phyloP scores from a whole-genome alignment of 1,140 invertebrate genomes.

The Paraescarpia echinospica region DNA sequence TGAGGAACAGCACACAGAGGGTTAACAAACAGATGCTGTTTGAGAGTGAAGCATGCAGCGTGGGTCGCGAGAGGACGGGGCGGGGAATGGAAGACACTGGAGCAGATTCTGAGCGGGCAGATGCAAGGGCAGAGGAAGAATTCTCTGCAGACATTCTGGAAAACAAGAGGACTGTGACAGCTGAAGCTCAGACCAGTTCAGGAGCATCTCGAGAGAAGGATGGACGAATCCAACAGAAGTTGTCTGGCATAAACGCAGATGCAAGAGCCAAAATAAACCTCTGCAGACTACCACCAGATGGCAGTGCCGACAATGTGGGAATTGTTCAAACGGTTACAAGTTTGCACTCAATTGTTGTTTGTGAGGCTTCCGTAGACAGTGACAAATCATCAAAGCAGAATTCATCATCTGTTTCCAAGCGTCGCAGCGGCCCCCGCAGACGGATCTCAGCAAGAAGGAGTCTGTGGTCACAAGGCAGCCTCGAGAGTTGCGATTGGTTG shows the following conservation, averaged over 20 bases:
- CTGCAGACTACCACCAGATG: background rate
- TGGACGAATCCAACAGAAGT: background rate
- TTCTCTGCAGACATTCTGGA: background rate
- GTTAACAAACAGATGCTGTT: background rate
- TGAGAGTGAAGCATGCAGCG: background rate
- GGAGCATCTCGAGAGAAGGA: background rate
- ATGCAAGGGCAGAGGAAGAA: background rate
- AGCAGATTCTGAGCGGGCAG: background rate
- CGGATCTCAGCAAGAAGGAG: background rate
- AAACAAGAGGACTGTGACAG: background rate
- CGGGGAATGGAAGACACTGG: background rate
- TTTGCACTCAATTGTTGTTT: background rate
- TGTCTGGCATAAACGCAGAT: background rate
- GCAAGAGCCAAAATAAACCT: background rate
- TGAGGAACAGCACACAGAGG: background rate
- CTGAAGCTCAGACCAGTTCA: background rate
- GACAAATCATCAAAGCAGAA: background rate
- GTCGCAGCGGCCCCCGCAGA: background rate
- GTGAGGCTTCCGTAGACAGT: background rate
- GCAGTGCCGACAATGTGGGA: background rate
- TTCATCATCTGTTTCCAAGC: background rate
- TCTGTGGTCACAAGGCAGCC: background rate
- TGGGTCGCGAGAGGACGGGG: background rate
- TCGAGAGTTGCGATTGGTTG: background rate
- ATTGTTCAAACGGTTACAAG: background rate